phyloP scores from a whole-genome alignment of 2,797 vertebrate species.

The Amblyraja radiata region DNA sequence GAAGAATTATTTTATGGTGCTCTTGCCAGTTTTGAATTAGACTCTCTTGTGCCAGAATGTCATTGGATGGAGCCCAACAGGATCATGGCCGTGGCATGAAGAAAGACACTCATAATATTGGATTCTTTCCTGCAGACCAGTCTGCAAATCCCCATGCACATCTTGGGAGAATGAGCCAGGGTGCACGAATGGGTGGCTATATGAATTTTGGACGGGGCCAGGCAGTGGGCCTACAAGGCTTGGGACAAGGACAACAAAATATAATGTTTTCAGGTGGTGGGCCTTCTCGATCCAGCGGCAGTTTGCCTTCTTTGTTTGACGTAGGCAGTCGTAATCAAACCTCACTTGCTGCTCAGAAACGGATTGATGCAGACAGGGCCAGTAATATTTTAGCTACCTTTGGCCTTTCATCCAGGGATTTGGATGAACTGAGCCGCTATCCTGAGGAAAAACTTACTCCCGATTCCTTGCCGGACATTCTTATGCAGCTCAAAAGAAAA shows the following conservation, averaged over 20 bases:
- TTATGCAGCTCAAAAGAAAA: slow-evolving; percentile 75
- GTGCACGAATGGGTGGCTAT: slow-evolving; percentile 36
- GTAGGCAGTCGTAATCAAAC: slow-evolving; percentile 70
- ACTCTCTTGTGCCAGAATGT: slow-evolving; percentile 68
- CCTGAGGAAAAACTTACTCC: slow-evolving; percentile 76
- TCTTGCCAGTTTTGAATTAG: slow-evolving; percentile 46
- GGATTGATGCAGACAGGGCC: slow-evolving; percentile 72
- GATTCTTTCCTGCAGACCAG: slow-evolving; percentile 68
- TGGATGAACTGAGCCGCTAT: slow-evolving; percentile 76
- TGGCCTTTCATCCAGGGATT: slow-evolving; percentile 73
- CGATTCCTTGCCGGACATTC: slow-evolving; percentile 75
- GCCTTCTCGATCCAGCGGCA: slow-evolving; percentile 63
- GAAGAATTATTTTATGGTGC: slow-evolving; percentile 33
- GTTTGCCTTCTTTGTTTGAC: slow-evolving; percentile 73
- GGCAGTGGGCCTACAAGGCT: slow-evolving; percentile 27
- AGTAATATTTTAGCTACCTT: slow-evolving; percentile 77
- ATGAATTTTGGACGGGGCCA: slow-evolving; percentile 36
- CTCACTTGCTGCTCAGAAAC: slow-evolving; percentile 70
- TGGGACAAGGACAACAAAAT: slow-evolving; percentile 58
- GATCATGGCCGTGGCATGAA: slow-evolving; percentile 68
- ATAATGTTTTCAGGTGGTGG: slow-evolving; percentile 71
- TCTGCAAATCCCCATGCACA: slow-evolving; percentile 72
- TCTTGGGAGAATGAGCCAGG: slow-evolving; percentile 74
- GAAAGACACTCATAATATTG: slow-evolving; percentile 72
- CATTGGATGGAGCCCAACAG: slow-evolving; percentile 72